Base-by-base conservation (phyloP, 2,888 invertebrate genomes). In the Atherix ibis region DNA sequence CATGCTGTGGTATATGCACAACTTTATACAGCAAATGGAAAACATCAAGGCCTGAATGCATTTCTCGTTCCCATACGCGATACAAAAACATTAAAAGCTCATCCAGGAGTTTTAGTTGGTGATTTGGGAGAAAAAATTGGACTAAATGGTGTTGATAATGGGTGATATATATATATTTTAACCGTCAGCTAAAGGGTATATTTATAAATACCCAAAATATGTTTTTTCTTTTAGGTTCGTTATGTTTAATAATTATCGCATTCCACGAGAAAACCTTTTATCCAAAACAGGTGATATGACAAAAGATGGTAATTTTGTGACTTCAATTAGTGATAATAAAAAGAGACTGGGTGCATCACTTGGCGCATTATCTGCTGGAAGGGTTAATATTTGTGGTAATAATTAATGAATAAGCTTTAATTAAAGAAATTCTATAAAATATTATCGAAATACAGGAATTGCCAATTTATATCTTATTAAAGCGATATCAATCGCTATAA, bases 91-190 rank as follows among this genome's bases (percentile, higher is more conserved):
- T 55, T 83, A 48, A 50, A 70, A 34, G 71, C 85, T 0, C 73
- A 65, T 49, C 75, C 84, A 0, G 89, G 91, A 1, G 72, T 95
- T 1, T 71, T 69, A 1, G 80, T 92, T 0, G 92, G 92, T 0
- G 94, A 95, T 54, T 71, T 95, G 64, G 95, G 95, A 1, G 82
- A 83, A 55, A 95, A 95, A 62, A 67, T 85, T 27, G 92, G 85
- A 0, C 67, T 89, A 6, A 88, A 94, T 58, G 92, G 89, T 3
- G 61, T 94, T 26, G 95, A 95, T 55, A 95, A 95, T 64, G 95
- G 95, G 82, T 84, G 33, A 32, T 8, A 22, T n/a, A 3, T 24
- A n/a, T 2, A 17, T 13, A 3, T 28, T 9, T 30, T 19, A 15
- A n/a, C n/a, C n/a, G n/a, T n/a, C n/a, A n/a, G n/a, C n/a, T n/a